Evolutionary conservation across 2,113 vertebrate species (phyloP), one percentile per base, ranked within the genome.

Genomic region (Melospiza georgiana): DNA sequence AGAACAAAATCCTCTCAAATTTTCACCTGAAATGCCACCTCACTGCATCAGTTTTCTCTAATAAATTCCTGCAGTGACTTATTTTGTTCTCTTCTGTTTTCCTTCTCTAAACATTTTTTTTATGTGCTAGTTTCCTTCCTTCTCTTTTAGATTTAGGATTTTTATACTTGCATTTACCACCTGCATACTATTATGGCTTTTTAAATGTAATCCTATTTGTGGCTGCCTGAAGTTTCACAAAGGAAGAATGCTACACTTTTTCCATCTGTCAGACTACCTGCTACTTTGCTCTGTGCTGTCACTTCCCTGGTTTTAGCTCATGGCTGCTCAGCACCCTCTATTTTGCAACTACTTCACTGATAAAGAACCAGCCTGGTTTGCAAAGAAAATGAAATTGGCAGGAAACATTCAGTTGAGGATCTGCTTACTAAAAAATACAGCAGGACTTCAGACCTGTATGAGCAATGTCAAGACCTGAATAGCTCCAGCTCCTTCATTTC

Each of bases 11-110:
- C 41, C 66, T 67, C 57, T 48, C 4, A 2, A 66, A 91, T 91
- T 88, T 90, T 87, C 92, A 93, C 81, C 71, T 80, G 54, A 93
- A 95, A 91, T 33, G 58, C 76, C 54, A 82, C 46, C 27, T 82
- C 67, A 58, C 67, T 93, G 89, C 37, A 72, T 30, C 3, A 4
- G 55, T 48, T 85, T 88, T 82, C 67, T 75, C 58, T 79, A 94
- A 76, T 62, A 63, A 94, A 93, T 69, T 85, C 90, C 51, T 69
- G 28, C 16, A 76, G 41, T 76, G 41, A 85, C 54, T 90, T 76
- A 76, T 20, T 84, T 89, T 85, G 31, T 33, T 73, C 37, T 90
- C 39, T 68, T 39, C 35, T 72, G 17, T 85, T 90, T 93, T 91
- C 74, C 54, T 87, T 22, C 39, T 59, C 16, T 43, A 58, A 65